Evolutionary conservation across 2,797 vertebrate species (phyloP).

Genomic region (Melanotaenia pygmaea): DNA sequence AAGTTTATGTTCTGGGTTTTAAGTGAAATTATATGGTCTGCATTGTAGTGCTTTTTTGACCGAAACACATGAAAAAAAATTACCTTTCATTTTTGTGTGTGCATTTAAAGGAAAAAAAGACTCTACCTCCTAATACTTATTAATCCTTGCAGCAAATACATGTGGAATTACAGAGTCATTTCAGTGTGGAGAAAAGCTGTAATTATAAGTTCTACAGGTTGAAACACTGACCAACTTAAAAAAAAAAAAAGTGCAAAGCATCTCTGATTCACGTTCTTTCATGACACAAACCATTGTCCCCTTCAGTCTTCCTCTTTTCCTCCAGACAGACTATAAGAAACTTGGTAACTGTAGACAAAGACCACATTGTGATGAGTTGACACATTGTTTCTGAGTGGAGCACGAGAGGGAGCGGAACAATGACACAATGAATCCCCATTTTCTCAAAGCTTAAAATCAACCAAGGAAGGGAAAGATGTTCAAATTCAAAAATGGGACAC

Average conservation of each 20-base stretch:
- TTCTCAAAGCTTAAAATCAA: slow-evolving; percentile 78
- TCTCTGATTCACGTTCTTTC: slow-evolving; percentile 54
- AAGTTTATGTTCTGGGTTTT: too few species aligned
- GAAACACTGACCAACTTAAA: slow-evolving; percentile 4
- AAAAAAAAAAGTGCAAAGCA: slow-evolving; percentile 33
- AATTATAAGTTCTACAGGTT: slow-evolving; percentile 7
- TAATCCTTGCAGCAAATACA: not conserved
- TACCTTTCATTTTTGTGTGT: not conserved
- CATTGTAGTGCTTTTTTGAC: too few species aligned
- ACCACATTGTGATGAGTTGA: slow-evolving; percentile 83
- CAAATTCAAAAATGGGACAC: slow-evolving; percentile 84
- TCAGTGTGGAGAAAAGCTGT: not conserved
- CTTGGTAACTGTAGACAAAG: slow-evolving; percentile 80
- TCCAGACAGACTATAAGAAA: slow-evolving; percentile 64
- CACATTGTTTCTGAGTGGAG: slow-evolving; percentile 77
- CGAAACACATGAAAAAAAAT: not conserved
- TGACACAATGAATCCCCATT: slow-evolving; percentile 83
- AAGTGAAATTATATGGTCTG: too few species aligned
- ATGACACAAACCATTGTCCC: slow-evolving; percentile 67
- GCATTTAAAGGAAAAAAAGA: not conserved
- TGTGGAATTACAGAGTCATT: not conserved
- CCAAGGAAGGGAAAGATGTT: slow-evolving; percentile 76
- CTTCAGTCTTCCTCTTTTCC: slow-evolving; percentile 51
- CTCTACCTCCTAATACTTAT: not conserved
- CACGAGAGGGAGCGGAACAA: slow-evolving; percentile 78